Evolutionary conservation across 2,797 vertebrate species (phyloP).

Genomic region (Mormyrus hasselquistii): DNA sequence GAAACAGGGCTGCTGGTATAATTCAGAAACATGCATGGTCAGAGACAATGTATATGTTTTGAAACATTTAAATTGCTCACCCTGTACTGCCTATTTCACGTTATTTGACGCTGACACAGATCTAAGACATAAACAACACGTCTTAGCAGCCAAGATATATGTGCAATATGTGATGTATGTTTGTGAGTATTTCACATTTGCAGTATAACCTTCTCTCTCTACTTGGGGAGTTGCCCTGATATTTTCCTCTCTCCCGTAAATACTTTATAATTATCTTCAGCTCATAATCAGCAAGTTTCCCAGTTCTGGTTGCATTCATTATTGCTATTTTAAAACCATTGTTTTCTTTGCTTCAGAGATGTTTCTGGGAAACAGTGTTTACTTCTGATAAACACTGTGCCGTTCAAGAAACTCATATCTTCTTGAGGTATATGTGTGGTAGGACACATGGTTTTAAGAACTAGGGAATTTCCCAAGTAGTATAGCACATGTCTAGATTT

Average conservation of each 20-base stretch:
- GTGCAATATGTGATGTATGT: not conserved
- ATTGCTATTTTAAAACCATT: not conserved
- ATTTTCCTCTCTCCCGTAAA: not conserved
- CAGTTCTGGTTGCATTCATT: not conserved
- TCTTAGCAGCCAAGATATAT: not conserved
- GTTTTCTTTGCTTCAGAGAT: not conserved
- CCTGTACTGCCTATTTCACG: not conserved
- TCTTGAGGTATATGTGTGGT: not conserved
- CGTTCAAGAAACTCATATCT: not conserved
- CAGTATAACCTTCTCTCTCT: not conserved
- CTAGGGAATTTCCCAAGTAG: not conserved
- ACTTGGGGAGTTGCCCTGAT: not conserved
- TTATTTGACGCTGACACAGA: not conserved
- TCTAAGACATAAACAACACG: not conserved
- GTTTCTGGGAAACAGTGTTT: not conserved
- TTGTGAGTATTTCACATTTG: not conserved
- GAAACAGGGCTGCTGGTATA: not conserved
- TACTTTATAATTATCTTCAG: not conserved
- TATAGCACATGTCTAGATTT: not conserved
- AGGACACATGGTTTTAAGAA: not conserved
- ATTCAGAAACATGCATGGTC: not conserved
- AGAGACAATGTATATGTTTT: not conserved
- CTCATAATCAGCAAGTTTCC: not conserved
- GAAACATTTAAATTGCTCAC: not conserved
- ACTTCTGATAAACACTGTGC: not conserved